Evolutionary conservation across 2,113 vertebrate species (phyloP).

Genomic region (Scolopax mira): DNA sequence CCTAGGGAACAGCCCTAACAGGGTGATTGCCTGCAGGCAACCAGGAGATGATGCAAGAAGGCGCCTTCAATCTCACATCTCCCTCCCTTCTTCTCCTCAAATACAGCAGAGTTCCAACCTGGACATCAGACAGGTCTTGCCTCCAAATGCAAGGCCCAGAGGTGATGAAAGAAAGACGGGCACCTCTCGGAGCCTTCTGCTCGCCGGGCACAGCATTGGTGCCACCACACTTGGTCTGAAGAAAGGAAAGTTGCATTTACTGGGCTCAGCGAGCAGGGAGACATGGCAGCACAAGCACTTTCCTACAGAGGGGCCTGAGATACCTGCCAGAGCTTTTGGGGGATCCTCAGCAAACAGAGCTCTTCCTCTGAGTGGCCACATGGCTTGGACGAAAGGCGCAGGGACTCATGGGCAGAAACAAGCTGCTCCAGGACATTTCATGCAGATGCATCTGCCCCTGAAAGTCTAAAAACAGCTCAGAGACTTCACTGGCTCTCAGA

Average conservation of each 20-base stretch:
- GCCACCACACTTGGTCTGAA: neutral
- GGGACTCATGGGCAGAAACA: neutral
- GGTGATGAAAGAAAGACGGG: neutral
- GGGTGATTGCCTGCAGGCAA: neutral
- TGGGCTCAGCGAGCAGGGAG: neutral
- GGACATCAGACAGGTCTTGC: neutral
- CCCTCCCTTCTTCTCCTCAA: neutral
- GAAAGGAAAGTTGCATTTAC: neutral
- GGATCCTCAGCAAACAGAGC: neutral
- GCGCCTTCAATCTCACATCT: neutral
- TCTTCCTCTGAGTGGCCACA: neutral
- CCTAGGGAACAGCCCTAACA: neutral
- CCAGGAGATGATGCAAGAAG: neutral
- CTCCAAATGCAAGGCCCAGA: neutral
- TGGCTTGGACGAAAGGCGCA: neutral
- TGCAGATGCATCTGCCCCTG: neutral
- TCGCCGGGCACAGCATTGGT: fast-evolving
- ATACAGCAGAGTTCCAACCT: neutral
- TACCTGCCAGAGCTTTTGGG: neutral
- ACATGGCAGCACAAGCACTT: fast-evolving
- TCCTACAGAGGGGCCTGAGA: neutral
- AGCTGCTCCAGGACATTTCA: neutral
- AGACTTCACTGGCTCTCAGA: neutral
- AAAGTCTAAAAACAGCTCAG: slow-evolving; percentile 14
- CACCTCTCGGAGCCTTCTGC: neutral